phyloP scores from a whole-genome alignment of 2,888 invertebrate species.

The Caenorhabditis macrosperma region DNA sequence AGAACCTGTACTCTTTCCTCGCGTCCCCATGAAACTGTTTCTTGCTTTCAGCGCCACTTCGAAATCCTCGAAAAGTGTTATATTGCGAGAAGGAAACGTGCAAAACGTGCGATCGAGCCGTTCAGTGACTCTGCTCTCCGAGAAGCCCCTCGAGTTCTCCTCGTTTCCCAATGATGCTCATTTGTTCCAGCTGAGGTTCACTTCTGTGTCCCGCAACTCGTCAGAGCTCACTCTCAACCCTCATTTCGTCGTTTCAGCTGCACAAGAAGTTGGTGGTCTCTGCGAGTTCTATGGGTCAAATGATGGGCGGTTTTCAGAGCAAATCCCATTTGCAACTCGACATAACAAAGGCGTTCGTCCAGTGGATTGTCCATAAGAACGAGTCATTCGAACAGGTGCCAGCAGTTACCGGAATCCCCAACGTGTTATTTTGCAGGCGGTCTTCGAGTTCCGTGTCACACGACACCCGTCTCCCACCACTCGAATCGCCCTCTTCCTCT shows the following conservation, averaged over 20 bases:
- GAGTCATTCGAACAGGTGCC: constrained; percentile 50
- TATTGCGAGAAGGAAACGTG: constrained; percentile 16
- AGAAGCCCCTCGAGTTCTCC: constrained; percentile 42
- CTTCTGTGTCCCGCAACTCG: constrained; percentile 45
- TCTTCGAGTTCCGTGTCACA: constrained; percentile 46
- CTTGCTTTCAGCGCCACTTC: constrained; percentile 21
- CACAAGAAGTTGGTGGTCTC: constrained; percentile 14
- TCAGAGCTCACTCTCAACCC: constrained; percentile 57
- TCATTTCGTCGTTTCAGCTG: constrained; percentile 42
- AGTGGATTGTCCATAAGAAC: constrained; percentile 55
- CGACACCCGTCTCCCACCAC: constrained; percentile 5
- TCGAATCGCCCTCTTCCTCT: constrained; percentile 6
- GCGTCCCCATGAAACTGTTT: too few relatives aligned
- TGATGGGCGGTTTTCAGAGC: constrained; percentile 13
- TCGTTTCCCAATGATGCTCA: constrained; percentile 56
- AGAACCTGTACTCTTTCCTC: constrained; percentile 29
- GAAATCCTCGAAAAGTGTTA: constrained; percentile 22
- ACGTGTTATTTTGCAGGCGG: constrained; percentile 16
- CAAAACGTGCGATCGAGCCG: constrained; percentile 25
- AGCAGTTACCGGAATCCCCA: not conserved
- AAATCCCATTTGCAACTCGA: constrained; percentile 39
- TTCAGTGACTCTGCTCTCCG: constrained; percentile 17
- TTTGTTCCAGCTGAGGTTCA: constrained; percentile 50
- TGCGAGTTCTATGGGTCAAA: too few relatives aligned
- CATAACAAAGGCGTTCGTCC: constrained; percentile 42